Evolutionary conservation across 2,113 vertebrate genomes (phyloP).

Genomic region (Scartelaos histophorus): DNA sequence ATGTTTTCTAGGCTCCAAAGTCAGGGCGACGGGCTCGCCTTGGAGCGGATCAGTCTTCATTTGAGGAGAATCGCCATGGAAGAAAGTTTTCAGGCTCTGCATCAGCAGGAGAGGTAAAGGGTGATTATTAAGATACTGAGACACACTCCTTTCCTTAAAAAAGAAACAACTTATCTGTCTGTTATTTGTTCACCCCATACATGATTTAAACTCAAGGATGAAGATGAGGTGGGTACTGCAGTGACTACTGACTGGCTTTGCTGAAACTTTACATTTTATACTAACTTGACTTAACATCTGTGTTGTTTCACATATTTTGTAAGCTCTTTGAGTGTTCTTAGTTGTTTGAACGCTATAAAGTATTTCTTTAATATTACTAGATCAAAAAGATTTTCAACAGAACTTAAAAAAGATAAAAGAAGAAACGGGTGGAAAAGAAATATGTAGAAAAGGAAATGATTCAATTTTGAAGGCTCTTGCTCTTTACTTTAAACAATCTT

Average conservation of each 20-base stretch:
- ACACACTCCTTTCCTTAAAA: conserved; percentile 12
- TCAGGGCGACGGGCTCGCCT: conserved; percentile 85
- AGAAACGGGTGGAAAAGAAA: too few relatives aligned
- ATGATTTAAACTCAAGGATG: conserved; percentile 57
- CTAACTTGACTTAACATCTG: background rate
- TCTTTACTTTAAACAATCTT: too few relatives aligned
- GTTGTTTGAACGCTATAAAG: background rate
- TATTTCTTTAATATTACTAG: background rate
- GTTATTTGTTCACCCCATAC: conserved; percentile 52
- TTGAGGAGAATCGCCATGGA: conserved; percentile 70
- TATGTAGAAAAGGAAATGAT: too few relatives aligned
- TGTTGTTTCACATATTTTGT: background rate
- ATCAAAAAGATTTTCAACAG: too few relatives aligned
- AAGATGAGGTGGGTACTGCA: conserved; percentile 62
- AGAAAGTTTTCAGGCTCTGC: conserved; percentile 76
- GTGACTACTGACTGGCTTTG: conserved; percentile 45
- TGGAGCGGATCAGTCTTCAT: conserved; percentile 71
- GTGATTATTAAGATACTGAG: background rate
- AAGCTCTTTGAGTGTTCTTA: background rate
- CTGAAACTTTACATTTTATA: conserved; percentile 23
- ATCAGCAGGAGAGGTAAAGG: conserved; percentile 79
- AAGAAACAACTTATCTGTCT: conserved; percentile 17
- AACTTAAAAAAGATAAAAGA: too few relatives aligned
- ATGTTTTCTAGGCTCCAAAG: conserved; percentile 79
- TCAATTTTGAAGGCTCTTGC: too few relatives aligned